Evolutionary conservation across 2,888 invertebrate genomes (phyloP).

Genomic region (Noctua pronuba): DNA sequence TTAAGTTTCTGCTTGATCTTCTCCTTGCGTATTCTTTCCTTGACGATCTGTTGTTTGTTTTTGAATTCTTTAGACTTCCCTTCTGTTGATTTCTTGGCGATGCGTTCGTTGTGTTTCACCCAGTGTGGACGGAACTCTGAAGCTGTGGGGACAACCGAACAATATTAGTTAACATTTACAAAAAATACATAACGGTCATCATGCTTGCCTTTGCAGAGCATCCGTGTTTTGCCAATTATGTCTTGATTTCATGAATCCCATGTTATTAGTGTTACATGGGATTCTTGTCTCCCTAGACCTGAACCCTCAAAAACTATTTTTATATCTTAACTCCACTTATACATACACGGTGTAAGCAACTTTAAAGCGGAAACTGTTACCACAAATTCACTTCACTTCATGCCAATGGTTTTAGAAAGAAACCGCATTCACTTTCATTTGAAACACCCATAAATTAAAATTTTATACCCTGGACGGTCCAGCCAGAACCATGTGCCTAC

Average conservation of each 20-base stretch:
- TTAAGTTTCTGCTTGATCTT: conserved; percentile 90
- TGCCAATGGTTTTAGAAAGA: no score
- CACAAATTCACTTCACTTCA: no score
- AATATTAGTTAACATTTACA: background rate
- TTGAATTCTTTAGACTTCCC: conserved; percentile 91
- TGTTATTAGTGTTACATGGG: no score
- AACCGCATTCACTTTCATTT: no score
- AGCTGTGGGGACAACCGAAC: conserved; percentile 66
- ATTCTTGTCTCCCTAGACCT: no score
- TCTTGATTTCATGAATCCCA: background rate
- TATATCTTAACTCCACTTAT: no score
- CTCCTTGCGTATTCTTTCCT: conserved; percentile 92
- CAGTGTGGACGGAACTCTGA: conserved; percentile 93
- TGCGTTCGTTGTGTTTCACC: conserved; percentile 94
- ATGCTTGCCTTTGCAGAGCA: background rate
- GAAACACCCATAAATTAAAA: no score
- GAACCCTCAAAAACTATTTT: background rate
- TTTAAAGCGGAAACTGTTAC: no score
- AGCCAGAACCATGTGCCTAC: no score
- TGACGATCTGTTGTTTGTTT: conserved; percentile 94
- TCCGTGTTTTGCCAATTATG: background rate
- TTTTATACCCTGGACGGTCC: no score
- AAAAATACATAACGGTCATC: background rate
- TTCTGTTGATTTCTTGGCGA: conserved; percentile 76
- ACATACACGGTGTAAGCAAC: no score